Conservation (phyloP, 2,797 vertebrate genomes). For the Spinus olivaceus region DNA sequence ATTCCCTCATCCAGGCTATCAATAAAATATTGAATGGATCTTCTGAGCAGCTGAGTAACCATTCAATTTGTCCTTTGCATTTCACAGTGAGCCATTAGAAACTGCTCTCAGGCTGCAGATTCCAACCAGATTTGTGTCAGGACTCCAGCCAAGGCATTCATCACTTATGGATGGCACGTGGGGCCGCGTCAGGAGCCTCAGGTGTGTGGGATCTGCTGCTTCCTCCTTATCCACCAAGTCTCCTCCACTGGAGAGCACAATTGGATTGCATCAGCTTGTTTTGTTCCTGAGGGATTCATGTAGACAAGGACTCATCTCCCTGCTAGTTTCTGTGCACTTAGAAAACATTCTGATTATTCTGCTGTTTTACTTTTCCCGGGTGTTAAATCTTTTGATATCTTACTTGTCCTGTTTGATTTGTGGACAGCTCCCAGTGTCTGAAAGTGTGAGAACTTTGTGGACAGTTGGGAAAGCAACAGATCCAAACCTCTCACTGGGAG, state of each 20-base stretch:
- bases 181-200: neutral
- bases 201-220: neutral
- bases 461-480: neutral
- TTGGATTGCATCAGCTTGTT: neutral
- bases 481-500: neutral
- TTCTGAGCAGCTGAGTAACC: constrained; percentile 39
- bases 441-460: neutral
- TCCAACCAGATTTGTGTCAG: neutral
- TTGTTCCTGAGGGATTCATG: neutral
- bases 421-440: neutral
- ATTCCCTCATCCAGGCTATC: constrained; percentile 40
- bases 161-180: neutral
- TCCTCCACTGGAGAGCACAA: neutral
- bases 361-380: neutral
- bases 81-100: neutral
- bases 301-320: neutral
- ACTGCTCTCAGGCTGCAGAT: neutral
- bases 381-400: neutral
- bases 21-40: constrained; percentile 58
- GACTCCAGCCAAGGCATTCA: neutral
- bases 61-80: constrained; percentile 25
- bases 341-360: neutral
- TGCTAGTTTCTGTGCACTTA: neutral
- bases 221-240: neutral
- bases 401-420: neutral